Evolutionary conservation across 1,140 invertebrate genomes (phyloP).

Genomic region (Penaeus chinensis): DNA sequence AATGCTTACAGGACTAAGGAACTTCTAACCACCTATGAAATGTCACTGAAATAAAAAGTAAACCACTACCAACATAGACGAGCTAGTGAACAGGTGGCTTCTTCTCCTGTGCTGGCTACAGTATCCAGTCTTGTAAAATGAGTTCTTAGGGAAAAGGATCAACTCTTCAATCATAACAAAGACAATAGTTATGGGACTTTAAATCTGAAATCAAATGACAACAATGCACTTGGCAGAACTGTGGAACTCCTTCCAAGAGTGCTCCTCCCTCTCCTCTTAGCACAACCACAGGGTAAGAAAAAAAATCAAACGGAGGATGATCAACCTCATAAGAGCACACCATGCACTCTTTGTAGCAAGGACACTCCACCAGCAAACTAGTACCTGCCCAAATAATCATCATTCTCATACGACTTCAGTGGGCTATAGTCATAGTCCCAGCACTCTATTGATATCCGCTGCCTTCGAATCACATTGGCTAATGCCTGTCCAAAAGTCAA

Average conservation of each 20-base stretch:
- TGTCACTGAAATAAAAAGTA: no score
- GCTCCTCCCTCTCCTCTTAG: neutral
- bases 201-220: neutral
- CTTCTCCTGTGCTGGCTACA: no score
- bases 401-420: slow-evolving; percentile 64
- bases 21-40: no score
- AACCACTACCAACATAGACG: no score
- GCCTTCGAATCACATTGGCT: slow-evolving; percentile 63
- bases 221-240: slow-evolving; percentile 2
- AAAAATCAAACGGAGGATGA: neutral
- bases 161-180: no score
- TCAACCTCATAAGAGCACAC: slow-evolving; percentile 6
- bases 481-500: slow-evolving; percentile 56
- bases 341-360: slow-evolving; percentile 35
- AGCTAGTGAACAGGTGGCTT: no score
- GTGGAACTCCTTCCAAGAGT: neutral
- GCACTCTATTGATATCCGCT: slow-evolving; percentile 59
- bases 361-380: slow-evolving; percentile 16
- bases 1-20: no score
- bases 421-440: slow-evolving; percentile 64
- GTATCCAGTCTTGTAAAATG: no score
- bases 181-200: no score
- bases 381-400: slow-evolving; percentile 70
- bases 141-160: no score
- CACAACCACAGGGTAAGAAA: slow-evolving; percentile 16